phyloP scores from a whole-genome alignment of 2,113 vertebrate species.

The Andinoacara biseriatus region DNA sequence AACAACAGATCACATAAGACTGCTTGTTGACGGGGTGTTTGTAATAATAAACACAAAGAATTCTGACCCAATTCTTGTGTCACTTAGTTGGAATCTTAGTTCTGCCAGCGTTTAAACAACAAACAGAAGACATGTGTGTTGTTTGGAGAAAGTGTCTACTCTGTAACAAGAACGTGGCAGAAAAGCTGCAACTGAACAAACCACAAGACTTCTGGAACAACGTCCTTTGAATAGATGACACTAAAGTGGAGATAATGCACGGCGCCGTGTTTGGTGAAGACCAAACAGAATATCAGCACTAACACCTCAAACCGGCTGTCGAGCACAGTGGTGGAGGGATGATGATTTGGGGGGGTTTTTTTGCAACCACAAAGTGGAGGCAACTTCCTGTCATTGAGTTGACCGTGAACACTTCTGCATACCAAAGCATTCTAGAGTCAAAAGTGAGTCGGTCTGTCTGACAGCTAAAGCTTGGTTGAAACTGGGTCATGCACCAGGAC shows the following conservation, averaged over 20 bases:
- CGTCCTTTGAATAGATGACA: neutral
- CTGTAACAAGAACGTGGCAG: neutral
- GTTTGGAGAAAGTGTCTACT: neutral
- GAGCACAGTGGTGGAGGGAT: accelerated
- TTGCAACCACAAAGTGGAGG: neutral
- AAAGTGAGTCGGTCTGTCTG: neutral
- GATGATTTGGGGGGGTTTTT: neutral
- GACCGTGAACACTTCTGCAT: neutral
- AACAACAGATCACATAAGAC: neutral
- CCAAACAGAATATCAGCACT: neutral
- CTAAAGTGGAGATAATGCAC: neutral
- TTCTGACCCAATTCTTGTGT: too few relatives aligned
- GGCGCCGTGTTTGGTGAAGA: neutral
- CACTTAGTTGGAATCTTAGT: neutral
- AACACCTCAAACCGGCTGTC: neutral
- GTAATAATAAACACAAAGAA: too few relatives aligned
- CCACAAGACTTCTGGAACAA: neutral
- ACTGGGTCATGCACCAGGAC: neutral
- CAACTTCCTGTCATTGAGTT: neutral
- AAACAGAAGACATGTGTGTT: neutral
- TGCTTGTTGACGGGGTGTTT: neutral
- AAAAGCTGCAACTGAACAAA: neutral
- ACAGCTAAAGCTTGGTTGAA: neutral
- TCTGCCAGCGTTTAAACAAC: neutral
- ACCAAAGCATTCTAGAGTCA: neutral